phyloP scores from a whole-genome alignment of 1,140 invertebrate genomes.

The Drosophila orosa region DNA sequence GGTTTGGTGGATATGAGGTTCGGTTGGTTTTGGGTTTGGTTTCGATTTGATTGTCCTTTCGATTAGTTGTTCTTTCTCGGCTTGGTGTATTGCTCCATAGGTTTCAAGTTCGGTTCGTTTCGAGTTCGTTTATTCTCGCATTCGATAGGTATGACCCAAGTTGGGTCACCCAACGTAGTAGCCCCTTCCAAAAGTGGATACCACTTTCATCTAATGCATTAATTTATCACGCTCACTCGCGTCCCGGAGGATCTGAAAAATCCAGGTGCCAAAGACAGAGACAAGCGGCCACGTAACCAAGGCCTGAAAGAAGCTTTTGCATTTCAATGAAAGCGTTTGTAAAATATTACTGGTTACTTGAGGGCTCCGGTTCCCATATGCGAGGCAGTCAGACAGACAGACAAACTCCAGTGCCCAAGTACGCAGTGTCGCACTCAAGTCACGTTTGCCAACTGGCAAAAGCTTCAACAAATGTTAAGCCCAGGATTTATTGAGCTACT shows the following conservation, averaged over 20 bases:
- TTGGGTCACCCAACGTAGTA: too few relatives aligned
- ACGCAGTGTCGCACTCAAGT: slow-evolving; percentile 69
- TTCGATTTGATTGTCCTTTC: neutral
- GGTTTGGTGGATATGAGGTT: neutral
- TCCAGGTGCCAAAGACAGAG: slow-evolving; percentile 38
- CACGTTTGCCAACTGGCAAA: slow-evolving; percentile 69
- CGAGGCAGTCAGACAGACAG: slow-evolving; percentile 16
- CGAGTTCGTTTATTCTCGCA: neutral
- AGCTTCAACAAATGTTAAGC: slow-evolving; percentile 79
- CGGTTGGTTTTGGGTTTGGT: neutral
- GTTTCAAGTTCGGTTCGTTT: neutral
- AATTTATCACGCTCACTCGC: slow-evolving; percentile 43
- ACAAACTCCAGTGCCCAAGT: slow-evolving; percentile 9
- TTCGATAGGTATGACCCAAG: neutral
- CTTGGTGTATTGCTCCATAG: neutral
- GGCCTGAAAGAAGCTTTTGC: slow-evolving; percentile 58
- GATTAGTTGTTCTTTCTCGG: neutral
- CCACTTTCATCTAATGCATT: slow-evolving; percentile 53
- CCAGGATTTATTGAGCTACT: slow-evolving; percentile 80
- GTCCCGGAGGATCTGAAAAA: slow-evolving; percentile 8
- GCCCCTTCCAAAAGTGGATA: slow-evolving; percentile 4
- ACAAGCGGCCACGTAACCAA: slow-evolving; percentile 47
- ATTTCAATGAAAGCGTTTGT: slow-evolving; percentile 65
- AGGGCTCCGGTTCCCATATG: slow-evolving; percentile 24
- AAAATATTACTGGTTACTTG: slow-evolving; percentile 68